A percentile compares a stretch with the other conserved stretches of the same genome.
These are phyloP conservation scores for Hybos culiciformis DNA, from an alignment of 2,888 invertebrate species.

Conservation along the genomic window DNA sequence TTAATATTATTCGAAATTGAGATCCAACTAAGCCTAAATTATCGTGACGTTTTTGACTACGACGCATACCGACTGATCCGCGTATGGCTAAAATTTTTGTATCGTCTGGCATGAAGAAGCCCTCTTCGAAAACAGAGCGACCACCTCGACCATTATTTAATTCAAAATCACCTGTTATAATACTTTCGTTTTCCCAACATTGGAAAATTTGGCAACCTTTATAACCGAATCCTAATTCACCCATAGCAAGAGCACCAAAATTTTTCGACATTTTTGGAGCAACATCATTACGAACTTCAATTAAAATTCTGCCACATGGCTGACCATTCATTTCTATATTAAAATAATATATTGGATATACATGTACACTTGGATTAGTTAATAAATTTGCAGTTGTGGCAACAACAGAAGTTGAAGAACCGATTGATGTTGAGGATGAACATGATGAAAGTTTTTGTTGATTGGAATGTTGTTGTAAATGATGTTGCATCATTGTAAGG, in stretches of 20 bases:
- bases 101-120: slow-evolving; percentile 68
- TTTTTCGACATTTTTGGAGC: slow-evolving; percentile 73
- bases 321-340: slow-evolving; percentile 61
- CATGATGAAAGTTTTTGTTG: slow-evolving; percentile 17
- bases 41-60: slow-evolving; percentile 67
- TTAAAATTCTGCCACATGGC: slow-evolving; percentile 56
- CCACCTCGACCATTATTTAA: slow-evolving; percentile 69
- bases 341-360: slow-evolving; percentile 60
- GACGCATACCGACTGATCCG: slow-evolving; percentile 68
- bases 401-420: slow-evolving; percentile 26
- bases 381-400: slow-evolving; percentile 29
- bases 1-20: slow-evolving; percentile 67
- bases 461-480: slow-evolving; percentile 13
- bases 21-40: slow-evolving; percentile 71
- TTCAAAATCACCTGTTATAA: slow-evolving; percentile 70
- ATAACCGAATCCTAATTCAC: slow-evolving; percentile 62
- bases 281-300: slow-evolving; percentile 62
- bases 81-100: slow-evolving; percentile 60
- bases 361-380: slow-evolving; percentile 40
- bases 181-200: slow-evolving; percentile 70
- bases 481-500: slow-evolving; percentile 13
- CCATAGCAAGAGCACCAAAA: slow-evolving; percentile 55
- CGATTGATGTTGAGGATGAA: slow-evolving; percentile 11
- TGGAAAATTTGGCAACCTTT: slow-evolving; percentile 69
- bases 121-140: slow-evolving; percentile 59